Evolutionary conservation across 2,113 vertebrate species (phyloP), one percentile per base, ranked within the genome.

Genomic region (Tursiops truncatus): DNA sequence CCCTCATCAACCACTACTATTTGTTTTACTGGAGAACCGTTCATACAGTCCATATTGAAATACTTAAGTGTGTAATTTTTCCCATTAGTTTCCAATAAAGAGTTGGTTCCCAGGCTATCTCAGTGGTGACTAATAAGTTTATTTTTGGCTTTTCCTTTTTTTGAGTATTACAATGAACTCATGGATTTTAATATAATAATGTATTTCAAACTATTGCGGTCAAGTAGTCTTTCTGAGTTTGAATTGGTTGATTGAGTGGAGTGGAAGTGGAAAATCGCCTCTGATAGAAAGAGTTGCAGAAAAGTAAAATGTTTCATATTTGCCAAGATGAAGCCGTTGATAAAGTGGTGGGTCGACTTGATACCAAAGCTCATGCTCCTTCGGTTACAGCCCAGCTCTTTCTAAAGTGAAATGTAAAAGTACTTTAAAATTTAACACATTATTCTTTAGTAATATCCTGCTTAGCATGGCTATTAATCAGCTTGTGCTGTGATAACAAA

Each of bases 31-130:
- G 70, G 73, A 93, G 70, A 96, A 38, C 10, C 36, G 7, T 63
- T 87, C 21, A 88, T 33, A 18, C 1, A n/a, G 70, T 50, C 81
- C 63, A 68, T 91, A 58, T 74, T 91, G 96, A 97, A 97, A 93
- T 93, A 83, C 77, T 91, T 95, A 95, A 97, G 68, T 53, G 41
- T 93, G 87, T 97, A 26, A 53, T 33, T 82, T 94, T n/a, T 15
- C 68, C 60, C 70, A 17, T 86, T 90, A 79, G 38, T 91, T 96
- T 94, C 65, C 71, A 87, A 18, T 58, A 80, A 68, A 31, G 26
- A 84, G 41, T 58, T 50, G 31, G 38, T 88, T 65, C 68, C 91
- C 87, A 83, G n/a, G 31, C 31, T 77, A 83, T 95, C 71, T 86
- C 68, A 92, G 2, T 63, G 44, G 44, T 74, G 89, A 96, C 58